Conservation (phyloP, 2,113 vertebrate species). For the Capricornis sumatraensis region DNA sequence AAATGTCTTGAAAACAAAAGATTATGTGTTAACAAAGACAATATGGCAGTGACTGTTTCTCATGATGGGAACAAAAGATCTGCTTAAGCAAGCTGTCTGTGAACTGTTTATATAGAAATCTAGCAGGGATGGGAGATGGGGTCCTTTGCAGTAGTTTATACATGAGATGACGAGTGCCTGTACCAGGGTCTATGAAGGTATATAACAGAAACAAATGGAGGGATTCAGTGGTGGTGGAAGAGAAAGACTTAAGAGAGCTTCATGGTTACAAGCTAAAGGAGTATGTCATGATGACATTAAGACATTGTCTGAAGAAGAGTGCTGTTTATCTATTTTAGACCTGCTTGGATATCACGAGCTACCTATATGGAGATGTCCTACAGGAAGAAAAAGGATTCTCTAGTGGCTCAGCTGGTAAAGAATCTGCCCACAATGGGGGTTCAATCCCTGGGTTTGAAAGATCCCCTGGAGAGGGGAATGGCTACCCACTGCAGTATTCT, state of each 20-base stretch:
- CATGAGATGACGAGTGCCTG: background rate
- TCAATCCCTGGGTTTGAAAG: background rate
- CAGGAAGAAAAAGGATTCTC: background rate
- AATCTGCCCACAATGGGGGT: background rate
- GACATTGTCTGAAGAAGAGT: background rate
- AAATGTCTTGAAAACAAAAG: conserved; percentile 14
- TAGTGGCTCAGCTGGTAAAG: background rate
- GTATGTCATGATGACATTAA: background rate
- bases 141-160: background rate
- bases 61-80: background rate
- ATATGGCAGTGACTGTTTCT: background rate
- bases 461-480: background rate
- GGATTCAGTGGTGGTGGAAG: background rate
- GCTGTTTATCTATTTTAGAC: background rate
- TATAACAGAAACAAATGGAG: background rate
- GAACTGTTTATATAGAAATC: background rate
- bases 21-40: background rate
- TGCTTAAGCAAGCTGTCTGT: background rate
- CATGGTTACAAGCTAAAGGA: background rate
- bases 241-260: background rate
- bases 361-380: background rate
- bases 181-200: background rate
- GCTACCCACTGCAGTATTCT: background rate
- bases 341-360: background rate
- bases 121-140: background rate